Evolutionary conservation across 2,797 vertebrate genomes (phyloP).

Genomic region (Rhinoraja longicauda): DNA sequence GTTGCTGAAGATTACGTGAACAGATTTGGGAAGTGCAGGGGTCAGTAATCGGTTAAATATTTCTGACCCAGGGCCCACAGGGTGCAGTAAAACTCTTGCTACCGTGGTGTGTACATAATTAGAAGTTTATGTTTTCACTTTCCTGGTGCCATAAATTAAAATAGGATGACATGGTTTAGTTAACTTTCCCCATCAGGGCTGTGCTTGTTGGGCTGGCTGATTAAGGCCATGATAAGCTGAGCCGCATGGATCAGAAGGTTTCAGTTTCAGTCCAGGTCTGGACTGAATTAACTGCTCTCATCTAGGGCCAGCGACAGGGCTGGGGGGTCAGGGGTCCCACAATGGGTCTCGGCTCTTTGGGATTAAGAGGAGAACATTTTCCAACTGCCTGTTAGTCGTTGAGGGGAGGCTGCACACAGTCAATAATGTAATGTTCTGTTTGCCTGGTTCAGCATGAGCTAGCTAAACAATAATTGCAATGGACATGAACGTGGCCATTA

Average conservation of each 20-base stretch:
- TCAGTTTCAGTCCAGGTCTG: background rate
- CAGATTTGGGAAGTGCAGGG: slow-evolving; percentile 26
- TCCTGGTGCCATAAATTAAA: slow-evolving; percentile 20
- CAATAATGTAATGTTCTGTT: background rate
- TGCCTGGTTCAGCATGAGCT: background rate
- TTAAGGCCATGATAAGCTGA: background rate
- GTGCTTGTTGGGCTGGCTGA: background rate
- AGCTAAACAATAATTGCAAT: background rate
- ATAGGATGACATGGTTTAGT: background rate
- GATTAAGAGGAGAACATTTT: background rate
- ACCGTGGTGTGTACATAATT: background rate
- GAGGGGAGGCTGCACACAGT: background rate
- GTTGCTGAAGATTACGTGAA: slow-evolving; percentile 22
- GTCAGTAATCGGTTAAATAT: background rate
- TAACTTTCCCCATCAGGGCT: slow-evolving; percentile 1
- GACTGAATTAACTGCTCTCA: background rate
- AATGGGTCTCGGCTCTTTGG: background rate
- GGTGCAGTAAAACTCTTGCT: slow-evolving; percentile 18
- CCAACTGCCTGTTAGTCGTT: background rate
- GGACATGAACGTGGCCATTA: background rate
- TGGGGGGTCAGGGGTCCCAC: too few relatives aligned
- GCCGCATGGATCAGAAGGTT: background rate
- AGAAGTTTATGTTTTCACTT: slow-evolving; percentile 18
- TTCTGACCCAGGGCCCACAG: background rate
- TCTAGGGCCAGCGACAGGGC: background rate